Base-by-base conservation (phyloP, 2,888 invertebrate species). In the Cephus sareptanus region DNA sequence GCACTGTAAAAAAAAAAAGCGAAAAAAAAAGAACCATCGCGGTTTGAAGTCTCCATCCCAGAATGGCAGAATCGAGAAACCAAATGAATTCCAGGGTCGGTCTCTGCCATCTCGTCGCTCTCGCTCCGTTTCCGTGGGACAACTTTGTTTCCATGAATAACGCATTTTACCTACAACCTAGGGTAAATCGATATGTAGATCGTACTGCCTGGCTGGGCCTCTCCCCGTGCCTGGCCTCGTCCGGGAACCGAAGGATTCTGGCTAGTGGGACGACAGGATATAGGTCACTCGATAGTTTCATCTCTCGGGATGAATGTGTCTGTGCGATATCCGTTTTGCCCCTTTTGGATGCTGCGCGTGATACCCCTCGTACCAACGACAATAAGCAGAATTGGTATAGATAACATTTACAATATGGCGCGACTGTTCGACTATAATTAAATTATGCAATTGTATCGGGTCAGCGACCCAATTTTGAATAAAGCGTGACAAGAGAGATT, bases 151-250 rank as follows among this genome's bases (percentile, higher is more conserved):
- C 82, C 83, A 87, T 86, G 87, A 87, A 87, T 87, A 87, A 87
- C 83, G 81, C 84, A 87, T 87, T 84, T 86, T 31, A 56, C 33
- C 23, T 56, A 56, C 23, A 56, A 56, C 73, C 15, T 33, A 30
- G 71, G 71, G 78, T 80, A 84, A 86, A 86, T 86, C 87, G 85
- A 87, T 86, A 87, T 86, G 85, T 83, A 86, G 85, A 87, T 86
- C 82, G 82, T 23, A 23, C 56, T 23, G 56, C 2, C 56, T 56
- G 40, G 6, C 40, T 15, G 40, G 23, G 40, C 15, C 40, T 40
- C 40, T 23, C 40, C 2, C 15, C 40, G 40, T 40, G 40, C 40
- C 40, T 69, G 74, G 69, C 74, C 69, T 75, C 77, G 74, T 79
- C 78, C 80, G 69, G 70, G 79, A 75, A 30, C 69, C 15, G 73